Percentiles rank a stretch among this genome's conserved stretches.
Evolutionary conservation across 64 coral and sea anemone genomes (phyloP).

Genomic region (Montipora foliosa): DNA sequence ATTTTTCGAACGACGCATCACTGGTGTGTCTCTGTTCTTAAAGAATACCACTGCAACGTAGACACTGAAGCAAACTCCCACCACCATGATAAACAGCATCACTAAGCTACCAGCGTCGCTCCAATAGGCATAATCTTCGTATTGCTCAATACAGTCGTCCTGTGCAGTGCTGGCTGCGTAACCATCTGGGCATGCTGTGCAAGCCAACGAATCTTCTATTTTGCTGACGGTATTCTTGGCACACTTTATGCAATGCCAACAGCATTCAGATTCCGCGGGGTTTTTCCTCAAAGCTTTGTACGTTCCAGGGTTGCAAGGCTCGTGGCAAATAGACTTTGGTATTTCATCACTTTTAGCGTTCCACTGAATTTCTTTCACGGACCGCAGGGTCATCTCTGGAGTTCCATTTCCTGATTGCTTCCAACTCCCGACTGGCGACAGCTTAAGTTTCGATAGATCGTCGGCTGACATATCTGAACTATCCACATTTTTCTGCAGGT

Average conservation of each 20-base stretch:
- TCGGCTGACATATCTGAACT: conserved; percentile 49
- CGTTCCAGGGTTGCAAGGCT: conserved; percentile 56
- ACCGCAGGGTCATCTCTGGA: conserved; percentile 37
- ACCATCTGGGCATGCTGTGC: conserved; percentile 64
- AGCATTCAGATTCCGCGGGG: conserved; percentile 57
- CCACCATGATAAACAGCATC: conserved; percentile 91
- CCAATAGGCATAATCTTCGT: conserved; percentile 96
- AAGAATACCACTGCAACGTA: conserved; percentile 81
- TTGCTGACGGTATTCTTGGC: conserved; percentile 52
- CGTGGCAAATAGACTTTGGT: conserved; percentile 77
- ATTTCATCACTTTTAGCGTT: conserved; percentile 25
- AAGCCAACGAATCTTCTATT: conserved; percentile 58
- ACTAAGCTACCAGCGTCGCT: conserved; percentile 79
- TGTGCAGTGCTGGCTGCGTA: conserved; percentile 66
- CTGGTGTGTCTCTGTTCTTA: conserved; percentile 80
- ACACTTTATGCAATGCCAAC: conserved; percentile 88
- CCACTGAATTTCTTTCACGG: conserved; percentile 66
- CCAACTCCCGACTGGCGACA: conserved; percentile 69
- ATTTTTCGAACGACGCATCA: conserved; percentile 85
- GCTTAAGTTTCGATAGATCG: conserved; percentile 57
- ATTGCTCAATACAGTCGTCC: conserved; percentile 69
- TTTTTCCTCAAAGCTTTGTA: conserved; percentile 51
- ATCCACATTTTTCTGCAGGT: conserved; percentile 24
- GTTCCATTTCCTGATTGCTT: conserved; percentile 29
- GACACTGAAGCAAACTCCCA: conserved; percentile 78